A percentile compares a stretch with the other conserved stretches of the same genome.
Evolutionary conservation across 2,797 vertebrate genomes (phyloP).

Genomic region (Aratinga solstitialis): DNA sequence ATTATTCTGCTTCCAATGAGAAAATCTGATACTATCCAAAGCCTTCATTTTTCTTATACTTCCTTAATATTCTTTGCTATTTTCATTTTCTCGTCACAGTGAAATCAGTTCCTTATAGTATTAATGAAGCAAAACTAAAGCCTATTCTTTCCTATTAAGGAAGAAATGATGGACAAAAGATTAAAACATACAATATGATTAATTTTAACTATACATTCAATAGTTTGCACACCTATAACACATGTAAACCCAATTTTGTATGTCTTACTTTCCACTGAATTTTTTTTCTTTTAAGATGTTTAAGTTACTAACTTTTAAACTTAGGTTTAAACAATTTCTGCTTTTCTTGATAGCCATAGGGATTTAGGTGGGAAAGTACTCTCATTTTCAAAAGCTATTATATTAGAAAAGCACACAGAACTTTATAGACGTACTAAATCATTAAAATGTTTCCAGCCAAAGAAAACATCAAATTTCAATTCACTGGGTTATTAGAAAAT

Average conservation of each 20-base stretch:
- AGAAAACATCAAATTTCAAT: conserved; percentile 12
- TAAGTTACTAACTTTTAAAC: not conserved
- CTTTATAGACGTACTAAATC: not conserved
- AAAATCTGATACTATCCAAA: conserved; percentile 55
- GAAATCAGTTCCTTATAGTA: not conserved
- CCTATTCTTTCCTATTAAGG: not conserved
- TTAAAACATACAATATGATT: not conserved
- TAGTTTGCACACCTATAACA: not conserved
- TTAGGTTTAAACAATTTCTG: not conserved
- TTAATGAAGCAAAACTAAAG: not conserved
- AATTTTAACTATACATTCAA: not conserved
- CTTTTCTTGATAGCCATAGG: not conserved
- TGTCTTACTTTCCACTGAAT: not conserved
- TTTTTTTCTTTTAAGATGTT: not conserved
- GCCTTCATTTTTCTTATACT: conserved; percentile 35
- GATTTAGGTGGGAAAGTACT: not conserved
- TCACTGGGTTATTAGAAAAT: not conserved
- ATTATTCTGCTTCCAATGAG: conserved; percentile 56
- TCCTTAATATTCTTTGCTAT: conserved; percentile 47
- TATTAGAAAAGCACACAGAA: conserved; percentile 1
- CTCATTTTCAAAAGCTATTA: not conserved
- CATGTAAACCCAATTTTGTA: not conserved
- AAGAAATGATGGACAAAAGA: not conserved
- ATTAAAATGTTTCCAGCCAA: conserved; percentile 32
- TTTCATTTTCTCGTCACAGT: conserved; percentile 28